phyloP scores from a whole-genome alignment of 2,888 invertebrate species.

The Tanaodytes sp. region DNA sequence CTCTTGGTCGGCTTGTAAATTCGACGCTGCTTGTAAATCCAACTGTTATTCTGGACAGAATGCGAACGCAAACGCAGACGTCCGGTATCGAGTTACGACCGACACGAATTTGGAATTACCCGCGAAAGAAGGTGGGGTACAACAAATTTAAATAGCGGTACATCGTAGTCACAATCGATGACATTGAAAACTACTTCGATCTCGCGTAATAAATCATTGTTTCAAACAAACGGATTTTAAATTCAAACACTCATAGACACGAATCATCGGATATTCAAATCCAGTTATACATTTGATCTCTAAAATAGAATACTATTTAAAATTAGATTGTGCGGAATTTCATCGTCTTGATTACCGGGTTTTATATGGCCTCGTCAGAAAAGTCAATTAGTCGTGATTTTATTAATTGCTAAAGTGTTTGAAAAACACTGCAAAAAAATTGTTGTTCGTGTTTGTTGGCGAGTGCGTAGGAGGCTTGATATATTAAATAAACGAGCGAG shows the following conservation, averaged over 20 bases:
- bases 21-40: constrained; percentile 68
- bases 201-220: constrained; percentile 57
- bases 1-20: constrained; percentile 70
- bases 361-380: too few species aligned
- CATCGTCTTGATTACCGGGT: too few species aligned
- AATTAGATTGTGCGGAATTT: too few species aligned
- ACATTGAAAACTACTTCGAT: constrained; percentile 71
- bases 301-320: too few species aligned
- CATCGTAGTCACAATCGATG: constrained; percentile 64
- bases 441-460: too few species aligned
- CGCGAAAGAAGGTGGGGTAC: constrained; percentile 51
- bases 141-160: constrained; percentile 58
- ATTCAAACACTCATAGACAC: constrained; percentile 29
- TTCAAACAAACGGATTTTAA: constrained; percentile 41
- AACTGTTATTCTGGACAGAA: constrained; percentile 67
- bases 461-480: constrained; percentile 42
- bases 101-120: constrained; percentile 71
- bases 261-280: too few species aligned
- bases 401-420: too few species aligned
- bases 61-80: constrained; percentile 60
- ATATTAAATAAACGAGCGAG: constrained; percentile 49
- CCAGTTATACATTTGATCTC: too few species aligned
- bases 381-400: too few species aligned
- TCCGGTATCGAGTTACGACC: constrained; percentile 67
- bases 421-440: too few species aligned